Percentiles rank a stretch among this genome's conserved stretches.
These are phyloP conservation scores for Oscheius sp. DNA, from an alignment of 2,888 invertebrate genomes.

Conservation along the genomic window DNA sequence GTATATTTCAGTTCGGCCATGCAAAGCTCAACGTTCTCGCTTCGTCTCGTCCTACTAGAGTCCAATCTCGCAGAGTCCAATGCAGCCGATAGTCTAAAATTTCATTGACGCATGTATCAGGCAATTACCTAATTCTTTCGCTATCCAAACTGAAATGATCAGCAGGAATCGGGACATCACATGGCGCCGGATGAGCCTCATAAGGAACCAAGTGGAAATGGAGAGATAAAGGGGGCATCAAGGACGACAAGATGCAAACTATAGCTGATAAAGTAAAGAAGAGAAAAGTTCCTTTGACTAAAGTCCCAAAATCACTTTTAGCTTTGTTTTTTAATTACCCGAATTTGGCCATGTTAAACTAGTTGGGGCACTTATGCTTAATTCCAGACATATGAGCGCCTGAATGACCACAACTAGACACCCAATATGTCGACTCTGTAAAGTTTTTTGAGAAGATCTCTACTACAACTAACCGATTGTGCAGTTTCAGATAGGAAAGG, in stretches of 20 bases:
- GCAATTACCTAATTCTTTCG: constrained; percentile 39
- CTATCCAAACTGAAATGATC: constrained; percentile 51
- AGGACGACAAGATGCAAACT: constrained; percentile 9
- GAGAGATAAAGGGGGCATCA: constrained; percentile 11
- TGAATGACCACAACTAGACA: constrained; percentile 8
- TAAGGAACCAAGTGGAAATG: constrained; percentile 30
- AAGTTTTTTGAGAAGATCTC: not conserved
- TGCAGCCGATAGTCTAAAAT: constrained; percentile 40
- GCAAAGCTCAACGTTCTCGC: constrained; percentile 46
- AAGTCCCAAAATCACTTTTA: not conserved
- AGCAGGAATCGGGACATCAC: constrained; percentile 40
- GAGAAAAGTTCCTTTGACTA: constrained; percentile 6
- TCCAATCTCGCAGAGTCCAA: constrained; percentile 48
- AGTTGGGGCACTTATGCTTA: not conserved
- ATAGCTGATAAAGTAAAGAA: constrained; percentile 7
- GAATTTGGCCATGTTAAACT: constrained; percentile 11
- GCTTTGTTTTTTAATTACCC: not conserved
- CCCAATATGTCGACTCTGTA: constrained; percentile 18
- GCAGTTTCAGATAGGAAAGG: constrained; percentile 3
- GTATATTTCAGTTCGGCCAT: constrained; percentile 52
- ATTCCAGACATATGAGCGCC: constrained; percentile 3
- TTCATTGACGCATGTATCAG: not conserved
- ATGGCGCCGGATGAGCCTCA: constrained; percentile 45
- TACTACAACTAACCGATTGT: not conserved
- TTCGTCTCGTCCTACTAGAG: constrained; percentile 37